These are phyloP conservation scores for Nannoperca obscura DNA, from an alignment of 2,797 vertebrate genomes.

Conservation along the genomic window DNA sequence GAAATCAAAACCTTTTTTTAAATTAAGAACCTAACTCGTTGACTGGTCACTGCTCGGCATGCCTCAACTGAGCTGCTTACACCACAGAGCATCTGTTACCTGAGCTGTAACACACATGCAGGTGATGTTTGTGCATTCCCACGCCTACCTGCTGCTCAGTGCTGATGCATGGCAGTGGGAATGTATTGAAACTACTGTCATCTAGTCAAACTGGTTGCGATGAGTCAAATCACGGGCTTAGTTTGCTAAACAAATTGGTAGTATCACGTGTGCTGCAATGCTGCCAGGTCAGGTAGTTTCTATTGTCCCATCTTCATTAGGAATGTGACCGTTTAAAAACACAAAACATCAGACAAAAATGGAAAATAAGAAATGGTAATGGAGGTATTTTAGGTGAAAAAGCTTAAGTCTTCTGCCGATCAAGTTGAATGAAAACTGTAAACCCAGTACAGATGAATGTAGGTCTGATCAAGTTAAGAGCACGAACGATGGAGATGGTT, in stretches of 20 bases:
- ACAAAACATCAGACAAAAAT: background rate
- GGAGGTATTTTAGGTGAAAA: background rate
- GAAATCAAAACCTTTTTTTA: background rate
- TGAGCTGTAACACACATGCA: background rate
- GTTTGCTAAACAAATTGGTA: no score
- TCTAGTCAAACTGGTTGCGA: slow-evolving; percentile 37
- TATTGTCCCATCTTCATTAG: background rate
- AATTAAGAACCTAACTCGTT: background rate
- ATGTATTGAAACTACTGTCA: slow-evolving; percentile 11
- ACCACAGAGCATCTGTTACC: slow-evolving; percentile 26
- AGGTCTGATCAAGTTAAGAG: background rate
- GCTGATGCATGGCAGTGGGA: slow-evolving; percentile 17
- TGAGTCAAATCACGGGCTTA: background rate
- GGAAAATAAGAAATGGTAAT: background rate
- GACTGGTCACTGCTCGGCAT: slow-evolving; percentile 10
- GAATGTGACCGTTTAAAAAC: background rate
- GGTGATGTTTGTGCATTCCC: background rate
- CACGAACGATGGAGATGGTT: background rate
- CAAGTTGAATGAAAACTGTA: background rate
- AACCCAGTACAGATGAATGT: background rate
- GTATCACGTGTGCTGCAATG: background rate
- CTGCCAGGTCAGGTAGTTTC: background rate
- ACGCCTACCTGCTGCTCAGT: background rate
- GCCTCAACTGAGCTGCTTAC: slow-evolving; percentile 2
- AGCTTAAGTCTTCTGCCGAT: background rate